These are phyloP conservation scores for Amphipoea lucens DNA, from an alignment of 2,888 invertebrate species.

Conservation along the genomic window DNA sequence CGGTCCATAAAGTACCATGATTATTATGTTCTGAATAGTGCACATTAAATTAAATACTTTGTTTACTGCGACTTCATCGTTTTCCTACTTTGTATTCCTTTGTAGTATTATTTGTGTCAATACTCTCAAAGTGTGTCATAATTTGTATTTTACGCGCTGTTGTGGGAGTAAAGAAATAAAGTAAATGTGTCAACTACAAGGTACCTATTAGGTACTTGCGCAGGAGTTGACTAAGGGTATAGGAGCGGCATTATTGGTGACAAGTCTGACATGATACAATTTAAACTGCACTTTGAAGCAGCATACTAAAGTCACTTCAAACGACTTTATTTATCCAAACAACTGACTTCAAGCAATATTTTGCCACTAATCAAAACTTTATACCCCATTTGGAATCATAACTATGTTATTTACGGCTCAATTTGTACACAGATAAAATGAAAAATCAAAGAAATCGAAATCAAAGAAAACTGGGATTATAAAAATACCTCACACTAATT, in stretches of 20 bases:
- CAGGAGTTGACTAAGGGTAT: slow-evolving; percentile 23
- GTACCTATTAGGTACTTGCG: slow-evolving; percentile 5
- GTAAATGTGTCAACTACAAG: slow-evolving; percentile 3
- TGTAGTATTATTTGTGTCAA: slow-evolving; percentile 27
- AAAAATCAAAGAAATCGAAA: slow-evolving; percentile 17
- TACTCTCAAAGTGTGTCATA: slow-evolving; percentile 18
- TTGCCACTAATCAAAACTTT: background rate
- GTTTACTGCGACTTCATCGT: slow-evolving; percentile 49
- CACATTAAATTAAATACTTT: slow-evolving; percentile 33
- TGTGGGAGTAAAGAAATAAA: slow-evolving; percentile 34
- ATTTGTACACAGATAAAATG: slow-evolving; percentile 22
- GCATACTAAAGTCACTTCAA: background rate
- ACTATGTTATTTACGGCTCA: slow-evolving; percentile 3
- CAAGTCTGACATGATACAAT: background rate
- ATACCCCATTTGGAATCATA: background rate
- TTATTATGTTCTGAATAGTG: slow-evolving; percentile 14
- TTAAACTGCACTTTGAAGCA: background rate
- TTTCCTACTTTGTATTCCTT: slow-evolving; percentile 26
- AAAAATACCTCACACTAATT: slow-evolving; percentile 35
- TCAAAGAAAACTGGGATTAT: slow-evolving; percentile 9
- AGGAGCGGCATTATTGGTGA: slow-evolving; percentile 5
- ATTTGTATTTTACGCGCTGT: slow-evolving; percentile 30
- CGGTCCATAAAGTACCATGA: slow-evolving; percentile 23
- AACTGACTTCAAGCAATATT: background rate
- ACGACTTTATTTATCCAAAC: background rate